These are phyloP conservation scores for Chaetodon trifascialis DNA, from an alignment of 2,113 vertebrate species.

Conservation along the genomic window DNA sequence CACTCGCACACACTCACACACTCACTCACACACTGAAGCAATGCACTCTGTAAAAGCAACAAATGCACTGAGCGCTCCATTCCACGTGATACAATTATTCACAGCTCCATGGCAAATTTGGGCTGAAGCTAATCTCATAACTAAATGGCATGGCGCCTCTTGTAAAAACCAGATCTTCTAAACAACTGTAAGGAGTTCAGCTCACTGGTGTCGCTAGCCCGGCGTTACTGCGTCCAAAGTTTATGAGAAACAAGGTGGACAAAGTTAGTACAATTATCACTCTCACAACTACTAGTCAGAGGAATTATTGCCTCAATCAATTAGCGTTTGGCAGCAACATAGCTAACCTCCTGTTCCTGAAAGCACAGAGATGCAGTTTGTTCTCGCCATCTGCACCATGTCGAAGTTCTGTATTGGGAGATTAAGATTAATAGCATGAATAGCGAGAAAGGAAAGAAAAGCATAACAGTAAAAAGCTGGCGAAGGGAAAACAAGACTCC, in stretches of 20 bases:
- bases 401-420: not conserved
- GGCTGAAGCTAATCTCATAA: constrained; percentile 72
- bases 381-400: not conserved
- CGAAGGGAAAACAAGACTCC: constrained; percentile 69
- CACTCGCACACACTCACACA: constrained; percentile 30
- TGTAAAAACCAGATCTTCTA: constrained; percentile 36
- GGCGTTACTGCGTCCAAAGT: constrained; percentile 12
- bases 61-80: constrained; percentile 54
- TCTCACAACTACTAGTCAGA: constrained; percentile 5
- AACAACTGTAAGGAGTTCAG: constrained; percentile 44
- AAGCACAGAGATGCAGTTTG: constrained; percentile 18
- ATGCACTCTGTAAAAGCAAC: constrained; percentile 57
- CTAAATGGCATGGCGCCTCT: constrained; percentile 56
- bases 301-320: constrained; percentile 45
- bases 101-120: constrained; percentile 73
- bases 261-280: not conserved
- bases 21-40: constrained; percentile 30
- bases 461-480: constrained; percentile 28
- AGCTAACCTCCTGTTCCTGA: constrained; percentile 16
- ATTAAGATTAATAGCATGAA: constrained; percentile 1
- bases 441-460: constrained; percentile 29
- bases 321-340: constrained; percentile 30
- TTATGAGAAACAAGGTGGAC: constrained; percentile 11
- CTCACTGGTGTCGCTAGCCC: constrained; percentile 15
- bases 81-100: constrained; percentile 79